A percentile compares a stretch with the other conserved stretches of the same genome.
Evolutionary conservation across 2,113 vertebrate species (phyloP).

Genomic region (Odontesthes bonariensis): DNA sequence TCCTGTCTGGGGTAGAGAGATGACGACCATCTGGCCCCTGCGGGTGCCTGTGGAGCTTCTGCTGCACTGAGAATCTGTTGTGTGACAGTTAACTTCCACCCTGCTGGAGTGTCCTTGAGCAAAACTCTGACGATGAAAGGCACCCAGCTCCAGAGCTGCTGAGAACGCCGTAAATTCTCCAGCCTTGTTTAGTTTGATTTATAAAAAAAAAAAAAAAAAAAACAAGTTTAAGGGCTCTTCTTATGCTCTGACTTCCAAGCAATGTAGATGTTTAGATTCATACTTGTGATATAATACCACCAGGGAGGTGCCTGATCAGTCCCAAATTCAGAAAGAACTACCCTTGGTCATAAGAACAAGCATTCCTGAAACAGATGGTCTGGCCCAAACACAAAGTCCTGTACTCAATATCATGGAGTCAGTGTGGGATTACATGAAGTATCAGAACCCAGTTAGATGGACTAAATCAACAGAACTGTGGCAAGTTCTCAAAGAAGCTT

Average conservation of each 20-base stretch:
- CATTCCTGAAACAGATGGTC: constrained; percentile 4
- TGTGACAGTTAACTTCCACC: background rate
- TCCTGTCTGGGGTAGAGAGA: constrained; percentile 41
- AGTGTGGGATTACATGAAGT: background rate
- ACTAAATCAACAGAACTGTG: background rate
- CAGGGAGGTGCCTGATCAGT: too few relatives aligned
- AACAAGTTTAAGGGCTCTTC: background rate
- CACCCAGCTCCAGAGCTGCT: background rate
- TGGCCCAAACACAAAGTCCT: background rate
- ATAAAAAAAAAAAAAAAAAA: too few relatives aligned
- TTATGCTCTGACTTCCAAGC: background rate
- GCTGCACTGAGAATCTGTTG: constrained; percentile 21
- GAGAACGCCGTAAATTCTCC: background rate
- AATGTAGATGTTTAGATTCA: too few relatives aligned
- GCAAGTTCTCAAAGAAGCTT: background rate
- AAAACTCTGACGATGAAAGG: background rate
- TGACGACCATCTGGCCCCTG: constrained; percentile 54
- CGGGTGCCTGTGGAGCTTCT: constrained; percentile 40
- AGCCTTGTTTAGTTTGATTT: too few relatives aligned
- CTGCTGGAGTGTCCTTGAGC: constrained; percentile 33
- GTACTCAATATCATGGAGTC: background rate
- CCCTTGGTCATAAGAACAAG: background rate
- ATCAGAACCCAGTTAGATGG: background rate
- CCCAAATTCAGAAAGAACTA: background rate
- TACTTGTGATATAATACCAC: too few relatives aligned